These are phyloP conservation scores for Drosophila carrolli DNA, from an alignment of 1,140 invertebrate genomes.

Conservation along the genomic window DNA sequence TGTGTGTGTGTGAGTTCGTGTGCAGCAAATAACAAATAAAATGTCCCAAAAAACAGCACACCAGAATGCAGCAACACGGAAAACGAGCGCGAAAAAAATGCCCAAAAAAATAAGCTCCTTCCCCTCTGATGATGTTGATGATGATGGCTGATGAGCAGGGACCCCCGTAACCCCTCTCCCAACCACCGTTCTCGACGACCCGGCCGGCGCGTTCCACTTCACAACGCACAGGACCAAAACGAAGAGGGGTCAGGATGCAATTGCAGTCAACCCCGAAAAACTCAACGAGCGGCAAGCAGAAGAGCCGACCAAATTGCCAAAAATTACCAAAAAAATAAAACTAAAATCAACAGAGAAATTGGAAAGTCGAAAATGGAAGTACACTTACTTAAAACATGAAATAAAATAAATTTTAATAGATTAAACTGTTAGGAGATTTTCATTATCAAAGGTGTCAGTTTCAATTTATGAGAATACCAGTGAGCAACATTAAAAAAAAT, in stretches of 20 bases:
- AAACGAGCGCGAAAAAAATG: slow-evolving; percentile 60
- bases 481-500: not conserved
- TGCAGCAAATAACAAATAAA: slow-evolving; percentile 63
- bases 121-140: slow-evolving; percentile 37
- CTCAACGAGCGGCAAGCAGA: slow-evolving; percentile 34
- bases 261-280: slow-evolving; percentile 76
- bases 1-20: slow-evolving; percentile 11
- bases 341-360: not conserved
- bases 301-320: slow-evolving; percentile 52
- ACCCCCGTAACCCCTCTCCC: slow-evolving; percentile 18
- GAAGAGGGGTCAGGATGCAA: slow-evolving; percentile 56
- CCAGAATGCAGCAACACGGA: slow-evolving; percentile 50
- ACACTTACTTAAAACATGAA: not conserved
- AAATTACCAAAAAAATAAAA: slow-evolving; percentile 43
- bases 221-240: slow-evolving; percentile 62
- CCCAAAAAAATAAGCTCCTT: slow-evolving; percentile 34
- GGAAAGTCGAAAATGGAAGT: not conserved
- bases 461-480: no score
- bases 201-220: slow-evolving; percentile 69
- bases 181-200: slow-evolving; percentile 12
- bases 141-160: slow-evolving; percentile 55
- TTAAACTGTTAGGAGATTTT: no score
- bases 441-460: no score
- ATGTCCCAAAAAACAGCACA: slow-evolving; percentile 63
- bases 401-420: not conserved